Evolutionary conservation across 1,140 invertebrate genomes (phyloP).

Genomic region (Probaryconus sp.): DNA sequence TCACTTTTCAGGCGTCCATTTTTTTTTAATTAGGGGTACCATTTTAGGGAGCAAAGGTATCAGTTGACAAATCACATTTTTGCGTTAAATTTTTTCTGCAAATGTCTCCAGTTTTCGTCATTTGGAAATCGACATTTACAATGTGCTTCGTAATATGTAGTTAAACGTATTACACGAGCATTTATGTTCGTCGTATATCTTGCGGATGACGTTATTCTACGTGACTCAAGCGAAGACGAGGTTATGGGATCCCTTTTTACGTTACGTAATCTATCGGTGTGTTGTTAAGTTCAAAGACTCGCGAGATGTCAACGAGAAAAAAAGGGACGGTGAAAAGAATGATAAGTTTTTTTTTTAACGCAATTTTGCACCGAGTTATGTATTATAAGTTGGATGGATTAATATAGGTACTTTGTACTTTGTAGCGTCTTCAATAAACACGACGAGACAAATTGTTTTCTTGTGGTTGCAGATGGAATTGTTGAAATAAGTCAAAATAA

Average conservation of each 20-base stretch:
- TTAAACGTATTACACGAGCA: slow-evolving; percentile 53
- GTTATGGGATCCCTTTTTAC: slow-evolving; percentile 54
- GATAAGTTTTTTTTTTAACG: neutral
- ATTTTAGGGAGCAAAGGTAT: too few species aligned
- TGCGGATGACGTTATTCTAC: slow-evolving; percentile 55
- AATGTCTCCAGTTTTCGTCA: slow-evolving; percentile 41
- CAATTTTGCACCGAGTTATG: neutral
- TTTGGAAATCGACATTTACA: slow-evolving; percentile 56
- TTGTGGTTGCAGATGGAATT: too few species aligned
- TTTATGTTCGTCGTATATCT: slow-evolving; percentile 57
- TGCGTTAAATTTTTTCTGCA: slow-evolving; percentile 1
- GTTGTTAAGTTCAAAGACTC: slow-evolving; percentile 36
- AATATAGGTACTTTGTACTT: too few species aligned
- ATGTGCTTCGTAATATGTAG: slow-evolving; percentile 43
- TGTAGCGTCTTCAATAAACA: too few species aligned
- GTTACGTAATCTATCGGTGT: slow-evolving; percentile 45
- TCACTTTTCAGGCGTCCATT: too few species aligned
- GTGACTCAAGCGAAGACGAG: slow-evolving; percentile 52
- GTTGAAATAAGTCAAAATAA: too few species aligned
- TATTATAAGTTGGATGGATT: too few species aligned
- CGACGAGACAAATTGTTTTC: too few species aligned
- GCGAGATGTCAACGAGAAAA: slow-evolving; percentile 9
- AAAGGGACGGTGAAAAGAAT: neutral
- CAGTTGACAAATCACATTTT: neutral
- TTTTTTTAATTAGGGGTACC: too few species aligned